These are phyloP conservation scores for Meloidogyne floridensis DNA, from an alignment of 1,140 invertebrate genomes.

Conservation along the genomic window DNA sequence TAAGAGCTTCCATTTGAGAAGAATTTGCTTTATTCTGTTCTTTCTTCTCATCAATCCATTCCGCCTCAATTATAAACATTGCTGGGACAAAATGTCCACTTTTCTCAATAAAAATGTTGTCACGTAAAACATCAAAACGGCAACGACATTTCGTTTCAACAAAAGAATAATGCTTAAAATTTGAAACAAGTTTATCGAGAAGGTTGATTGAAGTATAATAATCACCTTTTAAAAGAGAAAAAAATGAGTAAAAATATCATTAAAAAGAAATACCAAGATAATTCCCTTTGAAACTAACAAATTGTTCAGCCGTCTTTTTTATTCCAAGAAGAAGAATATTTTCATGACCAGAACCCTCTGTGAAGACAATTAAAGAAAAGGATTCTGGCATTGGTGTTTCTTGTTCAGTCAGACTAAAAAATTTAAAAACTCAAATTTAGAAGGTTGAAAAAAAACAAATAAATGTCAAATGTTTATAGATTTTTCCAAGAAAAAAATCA, in stretches of 20 bases:
- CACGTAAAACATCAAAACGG: constrained; percentile 33
- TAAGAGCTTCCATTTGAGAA: constrained; percentile 11
- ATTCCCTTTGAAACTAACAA: constrained; percentile 5
- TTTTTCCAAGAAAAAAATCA: too few species aligned
- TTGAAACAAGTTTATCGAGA: constrained; percentile 12
- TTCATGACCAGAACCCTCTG: background rate
- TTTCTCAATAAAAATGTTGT: constrained; percentile 16
- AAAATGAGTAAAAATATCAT: constrained; percentile 11
- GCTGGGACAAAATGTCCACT: constrained; percentile 30
- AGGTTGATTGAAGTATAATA: constrained; percentile 15
- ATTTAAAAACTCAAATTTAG: background rate
- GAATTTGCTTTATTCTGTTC: constrained; percentile 1
- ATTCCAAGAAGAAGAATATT: constrained; percentile 8
- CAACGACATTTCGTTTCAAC: constrained; percentile 29
- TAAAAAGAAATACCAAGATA: constrained; percentile 32
- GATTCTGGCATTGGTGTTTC: background rate
- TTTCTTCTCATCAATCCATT: constrained; percentile 25
- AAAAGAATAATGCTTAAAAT: constrained; percentile 21
- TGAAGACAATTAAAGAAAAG: background rate
- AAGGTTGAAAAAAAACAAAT: too few species aligned
- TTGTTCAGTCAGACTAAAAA: background rate
- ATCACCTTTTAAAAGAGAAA: constrained; percentile 26
- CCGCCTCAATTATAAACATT: constrained; percentile 30
- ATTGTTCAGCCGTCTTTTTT: background rate
- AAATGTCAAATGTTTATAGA: too few species aligned